phyloP scores from a whole-genome alignment of 2,797 vertebrate species.

The Naso thynnoides region DNA sequence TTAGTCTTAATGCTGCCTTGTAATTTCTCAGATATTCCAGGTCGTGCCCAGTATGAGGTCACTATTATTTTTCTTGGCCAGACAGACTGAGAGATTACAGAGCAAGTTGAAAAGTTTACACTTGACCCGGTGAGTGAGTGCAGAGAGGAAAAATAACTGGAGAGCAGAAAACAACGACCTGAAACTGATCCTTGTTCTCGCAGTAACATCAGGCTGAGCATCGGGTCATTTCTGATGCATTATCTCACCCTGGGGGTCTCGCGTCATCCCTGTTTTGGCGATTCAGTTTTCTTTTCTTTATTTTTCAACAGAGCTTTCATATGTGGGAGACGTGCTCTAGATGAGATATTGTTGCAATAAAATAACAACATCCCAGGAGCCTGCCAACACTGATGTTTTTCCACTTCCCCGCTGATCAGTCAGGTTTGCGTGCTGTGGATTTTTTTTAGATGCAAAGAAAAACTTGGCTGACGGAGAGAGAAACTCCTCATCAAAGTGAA shows the following conservation, averaged over 20 bases:
- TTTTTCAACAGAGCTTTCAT: conserved; percentile 23
- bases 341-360: conserved; percentile 35
- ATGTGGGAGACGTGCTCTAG: conserved; percentile 13
- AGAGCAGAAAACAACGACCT: conserved; percentile 33
- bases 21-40: conserved; percentile 61
- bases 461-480: background rate
- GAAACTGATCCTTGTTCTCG: conserved; percentile 51
- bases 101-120: conserved; percentile 58
- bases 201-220: conserved; percentile 42
- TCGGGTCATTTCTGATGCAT: conserved; percentile 50
- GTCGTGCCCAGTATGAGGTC: conserved; percentile 60
- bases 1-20: conserved; percentile 49
- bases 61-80: conserved; percentile 74
- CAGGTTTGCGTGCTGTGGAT: conserved; percentile 7
- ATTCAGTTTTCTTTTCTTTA: conserved; percentile 25
- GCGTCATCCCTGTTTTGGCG: conserved; percentile 28
- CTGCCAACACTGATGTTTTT: conserved; percentile 28
- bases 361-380: conserved; percentile 29
- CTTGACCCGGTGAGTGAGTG: conserved; percentile 48
- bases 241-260: conserved; percentile 27
- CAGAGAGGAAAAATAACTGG: conserved; percentile 33
- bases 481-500: background rate
- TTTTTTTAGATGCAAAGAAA: conserved; percentile 33
- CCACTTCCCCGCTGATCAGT: conserved; percentile 2
- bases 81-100: conserved; percentile 53